These are phyloP conservation scores for Aspidiotus rigidus DNA, from an alignment of 2,888 invertebrate genomes.

Conservation along the genomic window DNA sequence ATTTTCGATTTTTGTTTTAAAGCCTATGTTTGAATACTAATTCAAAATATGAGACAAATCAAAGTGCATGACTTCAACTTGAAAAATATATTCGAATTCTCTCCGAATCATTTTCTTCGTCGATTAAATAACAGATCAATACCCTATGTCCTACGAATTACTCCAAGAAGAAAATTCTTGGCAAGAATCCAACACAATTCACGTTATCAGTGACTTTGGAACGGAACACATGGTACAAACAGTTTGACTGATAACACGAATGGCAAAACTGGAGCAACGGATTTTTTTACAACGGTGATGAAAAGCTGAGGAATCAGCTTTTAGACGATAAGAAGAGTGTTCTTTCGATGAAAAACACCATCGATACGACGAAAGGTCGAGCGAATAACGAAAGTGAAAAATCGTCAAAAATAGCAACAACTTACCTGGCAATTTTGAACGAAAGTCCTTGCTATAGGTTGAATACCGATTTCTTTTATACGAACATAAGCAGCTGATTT, in stretches of 20 bases:
- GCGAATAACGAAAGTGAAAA: neutral
- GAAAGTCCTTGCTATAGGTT: constrained; percentile 45
- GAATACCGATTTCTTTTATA: constrained; percentile 57
- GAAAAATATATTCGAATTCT: too few species aligned
- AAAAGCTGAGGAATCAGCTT: too few species aligned
- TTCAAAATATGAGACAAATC: too few species aligned
- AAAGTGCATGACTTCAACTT: too few species aligned
- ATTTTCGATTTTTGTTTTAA: too few species aligned
- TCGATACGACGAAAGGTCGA: neutral
- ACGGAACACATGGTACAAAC: constrained; percentile 30
- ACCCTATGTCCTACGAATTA: too few species aligned
- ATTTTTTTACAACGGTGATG: neutral
- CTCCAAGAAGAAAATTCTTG: too few species aligned
- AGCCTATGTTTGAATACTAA: too few species aligned
- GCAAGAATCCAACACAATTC: too few species aligned
- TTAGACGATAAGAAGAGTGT: too few species aligned
- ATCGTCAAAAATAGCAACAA: constrained; percentile 8
- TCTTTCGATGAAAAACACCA: neutral
- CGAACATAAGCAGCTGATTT: constrained; percentile 55
- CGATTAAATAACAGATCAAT: too few species aligned
- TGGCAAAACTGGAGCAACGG: neutral
- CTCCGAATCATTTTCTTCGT: too few species aligned
- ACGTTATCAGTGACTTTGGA: constrained; percentile 30
- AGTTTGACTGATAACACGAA: constrained; percentile 23
- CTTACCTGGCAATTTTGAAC: constrained; percentile 40